A percentile compares a stretch with the other conserved stretches of the same genome.
Conservation (phyloP, 1,140 invertebrate species). For the Zeugodacus cucurbitae region DNA sequence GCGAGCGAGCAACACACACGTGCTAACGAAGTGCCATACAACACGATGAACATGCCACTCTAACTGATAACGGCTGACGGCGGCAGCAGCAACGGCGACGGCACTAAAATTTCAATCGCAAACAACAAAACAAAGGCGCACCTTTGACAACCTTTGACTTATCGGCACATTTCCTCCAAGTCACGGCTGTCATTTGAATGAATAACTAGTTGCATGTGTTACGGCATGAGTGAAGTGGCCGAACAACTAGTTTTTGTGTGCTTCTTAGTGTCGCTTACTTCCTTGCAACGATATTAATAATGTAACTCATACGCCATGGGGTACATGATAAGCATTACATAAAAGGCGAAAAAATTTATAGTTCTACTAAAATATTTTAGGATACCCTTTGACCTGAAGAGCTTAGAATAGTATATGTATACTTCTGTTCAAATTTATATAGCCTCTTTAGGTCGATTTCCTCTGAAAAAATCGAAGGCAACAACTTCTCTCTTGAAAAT, state of each 20-base stretch:
- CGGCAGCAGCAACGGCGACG: no score
- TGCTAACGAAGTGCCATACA: not conserved
- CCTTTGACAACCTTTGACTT: not conserved
- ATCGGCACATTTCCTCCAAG: slow-evolving; percentile 11
- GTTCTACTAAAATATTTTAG: no score
- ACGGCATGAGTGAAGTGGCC: not conserved
- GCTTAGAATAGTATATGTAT: no score
- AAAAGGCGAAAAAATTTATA: not conserved
- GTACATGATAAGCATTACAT: no score
- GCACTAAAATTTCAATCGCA: slow-evolving; percentile 24
- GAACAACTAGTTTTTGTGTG: not conserved
- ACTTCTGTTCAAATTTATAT: no score
- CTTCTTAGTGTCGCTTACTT: not conserved
- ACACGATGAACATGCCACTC: slow-evolving; percentile 9
- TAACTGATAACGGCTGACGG: not conserved
- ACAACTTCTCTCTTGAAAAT: no score
- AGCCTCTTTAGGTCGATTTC: no score
- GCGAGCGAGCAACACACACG: no score
- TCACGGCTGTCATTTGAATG: not conserved
- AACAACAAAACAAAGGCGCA: not conserved
- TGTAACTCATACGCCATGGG: not conserved
- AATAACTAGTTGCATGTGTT: not conserved
- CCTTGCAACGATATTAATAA: not conserved
- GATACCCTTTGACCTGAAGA: no score
- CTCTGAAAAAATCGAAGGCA: no score